Evolutionary conservation across 2,888 invertebrate genomes (phyloP).

Genomic region (Dryobotodes eremita): DNA sequence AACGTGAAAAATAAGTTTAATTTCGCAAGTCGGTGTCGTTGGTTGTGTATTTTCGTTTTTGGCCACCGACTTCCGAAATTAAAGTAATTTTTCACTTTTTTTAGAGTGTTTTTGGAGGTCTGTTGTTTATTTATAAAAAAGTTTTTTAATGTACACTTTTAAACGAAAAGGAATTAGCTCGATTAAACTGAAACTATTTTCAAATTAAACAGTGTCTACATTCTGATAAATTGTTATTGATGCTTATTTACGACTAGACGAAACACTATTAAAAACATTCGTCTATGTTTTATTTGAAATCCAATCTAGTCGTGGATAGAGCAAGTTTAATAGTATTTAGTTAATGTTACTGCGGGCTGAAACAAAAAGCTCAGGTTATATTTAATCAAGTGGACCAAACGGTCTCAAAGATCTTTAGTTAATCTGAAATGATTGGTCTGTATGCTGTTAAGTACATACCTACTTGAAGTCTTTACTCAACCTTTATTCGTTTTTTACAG

Average conservation of each 20-base stretch:
- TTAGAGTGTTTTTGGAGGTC: no score
- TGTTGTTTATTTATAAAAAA: no score
- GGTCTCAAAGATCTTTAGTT: neutral
- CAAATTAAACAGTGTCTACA: neutral
- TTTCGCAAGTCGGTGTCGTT: no score
- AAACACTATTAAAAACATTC: slow-evolving; percentile 8
- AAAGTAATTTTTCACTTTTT: no score
- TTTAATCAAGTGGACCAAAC: neutral
- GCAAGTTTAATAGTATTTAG: slow-evolving; percentile 20
- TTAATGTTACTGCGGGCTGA: neutral
- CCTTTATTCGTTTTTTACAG: slow-evolving; percentile 5
- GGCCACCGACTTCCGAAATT: no score
- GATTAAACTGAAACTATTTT: neutral
- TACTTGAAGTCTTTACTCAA: slow-evolving; percentile 7
- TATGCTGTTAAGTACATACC: neutral
- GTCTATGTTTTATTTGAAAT: slow-evolving; percentile 27
- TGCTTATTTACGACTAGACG: slow-evolving; percentile 7
- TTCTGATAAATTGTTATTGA: neutral
- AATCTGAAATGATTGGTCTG: slow-evolving; percentile 9
- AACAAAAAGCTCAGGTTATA: slow-evolving; percentile 24
- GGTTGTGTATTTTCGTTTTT: no score
- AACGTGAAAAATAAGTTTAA: no score
- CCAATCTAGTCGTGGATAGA: neutral
- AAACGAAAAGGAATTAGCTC: neutral
- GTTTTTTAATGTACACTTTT: no score